Conservation (phyloP, 2,888 invertebrate genomes). For the Anticlea derivata region DNA sequence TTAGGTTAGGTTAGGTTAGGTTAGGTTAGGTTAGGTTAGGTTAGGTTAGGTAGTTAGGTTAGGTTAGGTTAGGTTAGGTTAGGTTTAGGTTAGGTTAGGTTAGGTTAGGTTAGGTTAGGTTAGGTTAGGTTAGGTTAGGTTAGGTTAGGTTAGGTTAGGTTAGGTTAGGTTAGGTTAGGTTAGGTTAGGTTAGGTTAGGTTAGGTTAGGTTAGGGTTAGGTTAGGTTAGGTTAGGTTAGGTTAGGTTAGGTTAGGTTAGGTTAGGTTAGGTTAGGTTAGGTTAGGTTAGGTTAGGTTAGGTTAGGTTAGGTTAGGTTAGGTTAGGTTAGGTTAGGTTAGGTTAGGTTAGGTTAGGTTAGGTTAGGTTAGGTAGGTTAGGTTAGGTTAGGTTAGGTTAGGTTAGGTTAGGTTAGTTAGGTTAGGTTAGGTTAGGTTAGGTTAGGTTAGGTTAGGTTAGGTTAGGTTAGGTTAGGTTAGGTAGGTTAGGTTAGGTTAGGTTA, state of each 20-base stretch:
- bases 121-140: slow-evolving; percentile 31
- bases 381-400: slow-evolving; percentile 22
- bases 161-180: slow-evolving; percentile 38
- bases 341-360: slow-evolving; percentile 26
- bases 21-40: slow-evolving; percentile 33
- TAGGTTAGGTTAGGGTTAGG: slow-evolving; percentile 31
- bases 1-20: slow-evolving; percentile 35
- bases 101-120: slow-evolving; percentile 30
- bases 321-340: slow-evolving; percentile 10
- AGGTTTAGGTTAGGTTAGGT: slow-evolving; percentile 32
- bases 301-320: slow-evolving; percentile 16
- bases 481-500: slow-evolving; percentile 42
- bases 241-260: slow-evolving; percentile 28
- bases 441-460: slow-evolving; percentile 33
- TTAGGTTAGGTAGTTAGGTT: slow-evolving; percentile 32
- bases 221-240: slow-evolving; percentile 31
- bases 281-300: slow-evolving; percentile 10
- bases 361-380: slow-evolving; percentile 24
- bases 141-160: slow-evolving; percentile 33
- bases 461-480: slow-evolving; percentile 40
- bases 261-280: slow-evolving; percentile 23
- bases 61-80: slow-evolving; percentile 23
- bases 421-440: slow-evolving; percentile 32
- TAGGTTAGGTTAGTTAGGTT: slow-evolving; percentile 30
- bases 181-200: slow-evolving; percentile 37